Percentiles rank a stretch among this genome's conserved stretches.
Conservation (phyloP, 2,113 vertebrate species). For the Steatornis caripensis region DNA sequence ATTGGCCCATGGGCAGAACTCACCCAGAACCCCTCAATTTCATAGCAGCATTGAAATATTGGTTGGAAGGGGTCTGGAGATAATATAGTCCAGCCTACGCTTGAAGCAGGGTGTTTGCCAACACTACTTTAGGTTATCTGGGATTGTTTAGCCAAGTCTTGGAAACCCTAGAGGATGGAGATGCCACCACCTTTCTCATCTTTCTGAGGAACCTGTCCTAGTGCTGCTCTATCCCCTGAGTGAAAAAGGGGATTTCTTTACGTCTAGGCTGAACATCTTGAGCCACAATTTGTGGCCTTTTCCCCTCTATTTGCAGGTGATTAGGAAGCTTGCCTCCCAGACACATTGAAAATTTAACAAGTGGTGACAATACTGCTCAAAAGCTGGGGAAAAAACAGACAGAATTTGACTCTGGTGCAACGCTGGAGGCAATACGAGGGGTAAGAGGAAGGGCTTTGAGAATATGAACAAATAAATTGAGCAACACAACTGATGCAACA, state of each 20-base stretch:
- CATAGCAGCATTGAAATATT: background rate
- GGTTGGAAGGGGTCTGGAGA: background rate
- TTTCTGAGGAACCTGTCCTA: background rate
- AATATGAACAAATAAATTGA: background rate
- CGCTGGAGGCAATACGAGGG: background rate
- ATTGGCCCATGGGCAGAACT: background rate
- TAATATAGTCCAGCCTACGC: background rate
- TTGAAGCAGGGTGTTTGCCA: background rate
- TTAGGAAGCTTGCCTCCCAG: background rate
- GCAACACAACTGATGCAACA: background rate
- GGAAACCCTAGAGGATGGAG: background rate
- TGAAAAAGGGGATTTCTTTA: background rate
- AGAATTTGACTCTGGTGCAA: background rate
- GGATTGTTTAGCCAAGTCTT: background rate
- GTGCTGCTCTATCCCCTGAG: background rate
- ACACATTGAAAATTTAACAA: background rate
- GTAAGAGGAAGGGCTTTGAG: background rate
- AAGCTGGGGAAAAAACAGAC: background rate
- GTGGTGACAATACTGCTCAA: background rate
- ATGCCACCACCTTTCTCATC: background rate
- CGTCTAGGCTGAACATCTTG: background rate
- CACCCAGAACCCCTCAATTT: background rate
- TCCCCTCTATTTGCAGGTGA: background rate
- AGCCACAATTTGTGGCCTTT: background rate
- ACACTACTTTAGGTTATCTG: background rate